Evolutionary conservation across 1,140 invertebrate genomes (phyloP).

Genomic region (Telenomus remus): DNA sequence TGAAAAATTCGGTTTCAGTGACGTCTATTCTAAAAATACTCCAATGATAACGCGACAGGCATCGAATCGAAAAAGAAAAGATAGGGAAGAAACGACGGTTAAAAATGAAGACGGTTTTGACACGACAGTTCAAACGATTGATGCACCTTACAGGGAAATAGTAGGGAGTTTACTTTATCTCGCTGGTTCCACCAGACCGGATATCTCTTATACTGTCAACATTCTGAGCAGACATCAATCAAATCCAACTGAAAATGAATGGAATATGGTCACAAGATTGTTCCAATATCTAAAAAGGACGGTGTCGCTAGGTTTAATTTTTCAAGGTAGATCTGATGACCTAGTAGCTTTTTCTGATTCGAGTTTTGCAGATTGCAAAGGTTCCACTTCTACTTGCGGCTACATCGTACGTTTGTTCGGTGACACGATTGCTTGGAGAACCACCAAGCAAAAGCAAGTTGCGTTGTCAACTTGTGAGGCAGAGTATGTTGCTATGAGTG

Average conservation of each 20-base stretch:
- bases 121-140: neutral
- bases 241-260: neutral
- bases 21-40: slow-evolving; percentile 34
- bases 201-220: neutral
- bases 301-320: neutral
- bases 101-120: neutral
- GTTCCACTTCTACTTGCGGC: neutral
- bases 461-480: slow-evolving; percentile 22
- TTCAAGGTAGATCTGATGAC: neutral
- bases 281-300: slow-evolving; percentile 7
- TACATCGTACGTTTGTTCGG: slow-evolving; percentile 9
- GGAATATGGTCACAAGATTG: neutral
- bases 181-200: neutral
- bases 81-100: slow-evolving; percentile 23
- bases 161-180: neutral
- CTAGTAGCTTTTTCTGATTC: neutral
- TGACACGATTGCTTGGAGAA: slow-evolving; percentile 21
- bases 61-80: slow-evolving; percentile 17
- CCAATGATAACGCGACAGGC: slow-evolving; percentile 51
- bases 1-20: slow-evolving; percentile 25
- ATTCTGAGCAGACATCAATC: neutral
- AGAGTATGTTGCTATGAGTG: slow-evolving; percentile 31
- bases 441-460: slow-evolving; percentile 15
- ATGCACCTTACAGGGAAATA: neutral
- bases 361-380: neutral